Evolutionary conservation across 2,888 invertebrate species (phyloP), one percentile per base, ranked within the genome.

Genomic region (Steinernema hermaphroditum): DNA sequence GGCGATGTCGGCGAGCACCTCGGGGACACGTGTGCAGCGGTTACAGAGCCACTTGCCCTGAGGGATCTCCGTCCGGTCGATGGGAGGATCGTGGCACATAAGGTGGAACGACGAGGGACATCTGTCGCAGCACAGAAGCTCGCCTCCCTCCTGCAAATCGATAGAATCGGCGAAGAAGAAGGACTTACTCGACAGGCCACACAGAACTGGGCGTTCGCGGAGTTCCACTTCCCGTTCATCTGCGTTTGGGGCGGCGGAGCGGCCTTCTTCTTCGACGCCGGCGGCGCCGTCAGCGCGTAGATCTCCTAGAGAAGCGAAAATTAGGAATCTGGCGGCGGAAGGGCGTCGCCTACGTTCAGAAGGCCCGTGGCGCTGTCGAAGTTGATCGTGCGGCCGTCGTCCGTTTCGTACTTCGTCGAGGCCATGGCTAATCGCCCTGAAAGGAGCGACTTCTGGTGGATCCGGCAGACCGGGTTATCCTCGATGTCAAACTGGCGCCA

Each of bases 101-200:
- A 95, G 90, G 89, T 97, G 96, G 88, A 96, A 97, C 77, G 95
- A 94, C 37, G 94, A 93, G 0, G 95, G 94, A 85, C 96, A 97
- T 77, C 92, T 92, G 88, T 96, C 96, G 87, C 96, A 97, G 88
- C 95, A 96, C 74, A 97, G 91, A 44, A 97, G 89, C 88, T 94
- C 94, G 1, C 96, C 96, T 41, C 94, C 94, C 89, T 96, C 96
- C 77, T 77, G 27, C 0, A 74, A 74, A 62, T 16, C 54, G 49
- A 37, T 34, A 49, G 34, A 34, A 46, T 16, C n/a, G n/a, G n/a
- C n/a, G n/a, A n/a, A n/a, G n/a, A n/a, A n/a, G n/a, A n/a, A n/a
- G n/a, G n/a, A 62, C 62, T 29, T 16, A 62, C 62, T 19, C 32
- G 9, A 29, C 62, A 62, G 29, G 62, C 9, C 12, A 62, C 62